Percentiles rank a stretch among this genome's conserved stretches.
These are phyloP conservation scores for Limonius californicus DNA, from an alignment of 1,140 invertebrate species.

Conservation along the genomic window DNA sequence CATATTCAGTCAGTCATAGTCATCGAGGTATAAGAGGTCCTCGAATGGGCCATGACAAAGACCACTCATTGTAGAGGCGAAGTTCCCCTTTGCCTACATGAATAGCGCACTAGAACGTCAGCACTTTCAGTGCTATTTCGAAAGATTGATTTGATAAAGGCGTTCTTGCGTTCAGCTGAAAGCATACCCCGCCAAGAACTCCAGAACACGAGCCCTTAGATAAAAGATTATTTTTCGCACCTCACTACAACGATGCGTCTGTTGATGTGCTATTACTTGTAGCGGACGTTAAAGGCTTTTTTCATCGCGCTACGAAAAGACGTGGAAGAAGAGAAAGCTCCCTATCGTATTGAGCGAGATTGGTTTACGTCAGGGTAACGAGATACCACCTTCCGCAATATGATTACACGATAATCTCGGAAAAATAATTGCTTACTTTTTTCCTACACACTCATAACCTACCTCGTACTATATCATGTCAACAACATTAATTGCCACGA, in stretches of 20 bases:
- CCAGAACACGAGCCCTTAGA: constrained; percentile 17
- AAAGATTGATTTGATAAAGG: constrained; percentile 42
- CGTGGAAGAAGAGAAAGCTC: too few relatives aligned
- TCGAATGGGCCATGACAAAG: constrained; percentile 37
- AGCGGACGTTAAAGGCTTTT: too few relatives aligned
- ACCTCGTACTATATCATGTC: too few relatives aligned
- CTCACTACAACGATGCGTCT: not conserved
- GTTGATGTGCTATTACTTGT: too few relatives aligned
- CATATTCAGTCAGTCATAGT: constrained; percentile 34
- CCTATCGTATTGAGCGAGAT: too few relatives aligned
- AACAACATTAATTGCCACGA: too few relatives aligned
- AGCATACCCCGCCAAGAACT: constrained; percentile 21
- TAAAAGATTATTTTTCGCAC: constrained; percentile 33
- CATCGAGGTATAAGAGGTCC: constrained; percentile 29
- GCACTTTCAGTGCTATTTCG: constrained; percentile 38
- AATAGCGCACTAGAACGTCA: constrained; percentile 39
- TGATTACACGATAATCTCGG: too few relatives aligned
- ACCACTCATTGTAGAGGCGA: constrained; percentile 31
- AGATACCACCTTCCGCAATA: too few relatives aligned
- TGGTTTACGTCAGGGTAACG: too few relatives aligned
- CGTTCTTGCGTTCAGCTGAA: constrained; percentile 32
- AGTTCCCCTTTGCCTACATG: constrained; percentile 32
- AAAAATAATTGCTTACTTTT: too few relatives aligned
- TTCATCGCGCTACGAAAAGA: too few relatives aligned
- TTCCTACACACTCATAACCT: too few relatives aligned